Evolutionary conservation across 1,140 invertebrate species (phyloP), one percentile per base, ranked within the genome.

Genomic region (Zaprionus davidi): DNA sequence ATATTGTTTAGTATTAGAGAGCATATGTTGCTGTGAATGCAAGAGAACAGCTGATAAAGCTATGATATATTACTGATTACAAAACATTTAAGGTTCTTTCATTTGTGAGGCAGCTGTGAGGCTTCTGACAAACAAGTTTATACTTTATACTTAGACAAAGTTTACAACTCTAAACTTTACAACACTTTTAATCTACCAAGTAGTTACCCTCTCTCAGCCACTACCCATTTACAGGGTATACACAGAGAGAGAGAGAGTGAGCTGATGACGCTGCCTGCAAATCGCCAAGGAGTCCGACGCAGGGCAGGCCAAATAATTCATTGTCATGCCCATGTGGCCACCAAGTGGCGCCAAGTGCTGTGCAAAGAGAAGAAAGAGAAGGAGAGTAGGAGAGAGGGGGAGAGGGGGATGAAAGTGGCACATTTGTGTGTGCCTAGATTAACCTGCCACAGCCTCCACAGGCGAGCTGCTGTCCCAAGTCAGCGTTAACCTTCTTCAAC

Each of bases 281-380:
- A 66, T 69, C 38, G 58, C 28, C 58, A 34, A 34, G 31, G 15
- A 64, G 72, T 75, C 72, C 72, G 26, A 34, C 3, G 38, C 9
- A 34, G 31, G 71, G 38, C 65, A 46, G 60, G 76, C 72, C 57
- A 75, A 70, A 78, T 90, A 90, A 90, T 74, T 90, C 86, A 90
- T 90, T 90, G 85, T 90, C 85, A 90, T 71, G 71, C 68, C 76
- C 79, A 90, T 76, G 82, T 85, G 86, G 81, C 59, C 63, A 51
- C 49, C 76, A 49, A 66, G 70, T 71, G 59, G 31, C 41, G 57
- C 58, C 67, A 36, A 70, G 36, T 63, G 58, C 24, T 20, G 41
- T 63, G 60, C 20, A 28, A 31, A 5, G 36, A 11, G 12, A 11
- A 1, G 57, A 4, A 2, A 15, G 26, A 57, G 46, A 17, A 12